Base-by-base conservation (phyloP, 2,113 vertebrate species). In the Nymphicus hollandicus region DNA sequence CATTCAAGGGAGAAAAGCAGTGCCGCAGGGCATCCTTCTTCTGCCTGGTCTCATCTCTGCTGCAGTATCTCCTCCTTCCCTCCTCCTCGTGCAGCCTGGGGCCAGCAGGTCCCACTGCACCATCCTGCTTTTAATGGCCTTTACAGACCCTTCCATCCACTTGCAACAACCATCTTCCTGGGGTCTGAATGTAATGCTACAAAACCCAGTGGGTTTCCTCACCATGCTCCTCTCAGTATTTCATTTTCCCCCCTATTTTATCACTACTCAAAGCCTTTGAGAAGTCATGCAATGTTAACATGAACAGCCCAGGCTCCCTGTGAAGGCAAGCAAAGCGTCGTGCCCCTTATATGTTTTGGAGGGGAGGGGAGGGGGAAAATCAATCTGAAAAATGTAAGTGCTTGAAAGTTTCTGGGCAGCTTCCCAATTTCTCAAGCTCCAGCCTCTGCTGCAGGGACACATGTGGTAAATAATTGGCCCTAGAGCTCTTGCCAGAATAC, bases 371-470 rank as follows among this genome's bases (percentile, higher is more conserved):
- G 29, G 7, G 41, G 37, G 7, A 5, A 90, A 81, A 91, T 87
- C 70, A 64, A 44, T 87, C 47, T 69, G 44, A 91, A 76, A 72
- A 84, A 71, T 56, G 28, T 39, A 82, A 95, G 61, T 25, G 24
- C 86, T 96, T 89, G 78, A 66, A 89, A 85, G 71, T 85, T 95
- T 95, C 91, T 80, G 87, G 93, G 89, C 89, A 89, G 43, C n/a
- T 46, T 94, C 68, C 89, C 87, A 95, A 13, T 58, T 95, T 85
- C 74, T 65, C 66, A 73, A 69, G 74, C 58, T 89, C 73, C 44
- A 79, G 69, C 49, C 58, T 89, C 46, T 77, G 61, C 87, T 89
- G 10, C n/a, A 65, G 53, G 50, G 74, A 94, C 56, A 81, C 3
- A 4, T 19, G 20, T 71, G 64, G 69, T 85, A 72, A 91, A 88